Evolutionary conservation across 2,888 invertebrate genomes (phyloP).

Genomic region (Halictus quadricinctus): DNA sequence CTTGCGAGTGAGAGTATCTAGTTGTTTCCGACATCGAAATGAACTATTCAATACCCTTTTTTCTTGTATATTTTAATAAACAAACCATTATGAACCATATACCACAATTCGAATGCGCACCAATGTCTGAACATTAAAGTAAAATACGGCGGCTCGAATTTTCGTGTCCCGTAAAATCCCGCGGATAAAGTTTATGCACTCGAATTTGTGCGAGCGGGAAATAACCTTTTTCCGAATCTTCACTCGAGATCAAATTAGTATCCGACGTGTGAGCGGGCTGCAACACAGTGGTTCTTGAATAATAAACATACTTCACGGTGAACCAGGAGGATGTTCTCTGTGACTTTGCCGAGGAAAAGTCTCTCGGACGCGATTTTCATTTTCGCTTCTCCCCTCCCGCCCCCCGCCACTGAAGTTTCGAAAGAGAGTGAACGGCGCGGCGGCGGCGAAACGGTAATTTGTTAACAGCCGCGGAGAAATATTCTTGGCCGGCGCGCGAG

Average conservation of each 20-base stretch:
- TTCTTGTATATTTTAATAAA: no score
- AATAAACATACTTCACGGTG: not conserved
- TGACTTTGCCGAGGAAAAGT: not conserved
- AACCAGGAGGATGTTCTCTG: not conserved
- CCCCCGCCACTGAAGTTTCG: not conserved
- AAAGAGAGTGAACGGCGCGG: not conserved
- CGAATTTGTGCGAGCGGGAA: not conserved
- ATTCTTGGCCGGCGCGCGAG: not conserved
- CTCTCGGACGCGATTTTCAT: not conserved
- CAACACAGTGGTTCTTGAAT: not conserved
- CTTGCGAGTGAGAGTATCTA: no score
- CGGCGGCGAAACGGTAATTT: not conserved
- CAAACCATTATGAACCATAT: no score
- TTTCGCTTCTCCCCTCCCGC: not conserved
- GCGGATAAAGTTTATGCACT: not conserved
- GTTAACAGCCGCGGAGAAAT: slow-evolving; percentile 1
- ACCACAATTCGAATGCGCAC: not conserved
- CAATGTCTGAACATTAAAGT: not conserved
- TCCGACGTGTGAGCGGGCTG: not conserved
- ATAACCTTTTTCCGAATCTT: not conserved
- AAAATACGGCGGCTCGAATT: not conserved
- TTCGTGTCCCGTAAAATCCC: not conserved
- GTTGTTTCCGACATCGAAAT: no score
- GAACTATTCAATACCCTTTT: no score
- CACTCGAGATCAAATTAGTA: not conserved